Evolutionary conservation across 2,797 vertebrate species (phyloP).

Genomic region (Rhynchotus rufescens): DNA sequence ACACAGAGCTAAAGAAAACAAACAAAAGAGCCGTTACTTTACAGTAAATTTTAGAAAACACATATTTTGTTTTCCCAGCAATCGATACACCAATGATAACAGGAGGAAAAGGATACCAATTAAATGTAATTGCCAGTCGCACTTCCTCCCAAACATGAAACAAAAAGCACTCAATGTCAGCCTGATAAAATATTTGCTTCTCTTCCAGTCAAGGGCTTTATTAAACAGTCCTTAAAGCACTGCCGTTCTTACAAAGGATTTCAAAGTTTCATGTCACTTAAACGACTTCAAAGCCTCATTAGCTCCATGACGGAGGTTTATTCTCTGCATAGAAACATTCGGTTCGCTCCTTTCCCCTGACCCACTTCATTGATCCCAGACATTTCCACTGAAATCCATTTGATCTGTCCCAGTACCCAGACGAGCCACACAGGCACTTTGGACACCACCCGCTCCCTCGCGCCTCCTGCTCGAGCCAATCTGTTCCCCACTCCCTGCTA

Average conservation of each 20-base stretch:
- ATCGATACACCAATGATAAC: constrained; percentile 54
- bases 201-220: constrained; percentile 52
- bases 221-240: constrained; percentile 48
- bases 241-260: constrained; percentile 35
- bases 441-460: neutral
- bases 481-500: neutral
- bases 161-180: constrained; percentile 52
- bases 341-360: neutral
- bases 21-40: constrained; percentile 30
- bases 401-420: neutral
- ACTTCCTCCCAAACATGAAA: constrained; percentile 31
- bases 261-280: constrained; percentile 41
- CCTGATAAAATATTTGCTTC: constrained; percentile 60
- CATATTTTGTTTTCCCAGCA: constrained; percentile 56
- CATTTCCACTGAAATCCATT: neutral
- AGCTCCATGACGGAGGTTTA: neutral
- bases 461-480: neutral
- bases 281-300: constrained; percentile 34
- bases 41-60: constrained; percentile 39
- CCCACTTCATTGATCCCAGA: neutral
- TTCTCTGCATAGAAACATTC: neutral
- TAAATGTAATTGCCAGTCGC: constrained; percentile 24
- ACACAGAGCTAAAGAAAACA: constrained; percentile 60
- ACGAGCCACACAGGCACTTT: neutral
- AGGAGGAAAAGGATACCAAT: constrained; percentile 59